A percentile compares a stretch with the other conserved stretches of the same genome.
Conservation (phyloP, 2,113 vertebrate species). For the Nansenia antarctica region DNA sequence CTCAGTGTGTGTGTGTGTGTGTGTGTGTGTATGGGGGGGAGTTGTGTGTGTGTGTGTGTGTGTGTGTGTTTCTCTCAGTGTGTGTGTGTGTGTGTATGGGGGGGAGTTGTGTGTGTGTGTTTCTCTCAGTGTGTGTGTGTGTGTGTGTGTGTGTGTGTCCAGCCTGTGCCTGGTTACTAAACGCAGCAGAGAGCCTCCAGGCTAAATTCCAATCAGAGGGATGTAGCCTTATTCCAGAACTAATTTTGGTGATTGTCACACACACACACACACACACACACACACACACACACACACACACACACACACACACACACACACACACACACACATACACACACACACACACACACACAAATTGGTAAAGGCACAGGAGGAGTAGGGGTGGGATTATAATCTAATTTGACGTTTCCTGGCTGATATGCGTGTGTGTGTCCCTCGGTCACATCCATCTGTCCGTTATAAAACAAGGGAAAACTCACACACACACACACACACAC, state of each 20-base stretch:
- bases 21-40: too few relatives aligned
- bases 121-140: too few relatives aligned
- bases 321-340: constrained; percentile 9
- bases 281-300: too few relatives aligned
- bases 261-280: not conserved
- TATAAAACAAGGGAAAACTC: not conserved
- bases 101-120: too few relatives aligned
- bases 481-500: not conserved
- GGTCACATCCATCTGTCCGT: not conserved
- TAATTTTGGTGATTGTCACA: not conserved
- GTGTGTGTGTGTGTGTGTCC: too few relatives aligned
- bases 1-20: too few relatives aligned
- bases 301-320: too few relatives aligned
- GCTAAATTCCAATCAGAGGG: not conserved
- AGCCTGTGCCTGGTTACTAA: too few relatives aligned
- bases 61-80: too few relatives aligned
- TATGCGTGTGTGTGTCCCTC: constrained; percentile 18
- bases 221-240: not conserved
- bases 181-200: not conserved
- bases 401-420: constrained; percentile 61
- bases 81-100: too few relatives aligned
- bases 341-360: too few relatives aligned
- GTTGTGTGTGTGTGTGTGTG: too few relatives aligned
- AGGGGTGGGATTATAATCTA: constrained; percentile 53
- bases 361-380: constrained; percentile 46